Percentiles rank a stretch among this genome's conserved stretches.
Evolutionary conservation across 1,140 invertebrate species (phyloP).

Genomic region (Ceratosolen fusciceps): DNA sequence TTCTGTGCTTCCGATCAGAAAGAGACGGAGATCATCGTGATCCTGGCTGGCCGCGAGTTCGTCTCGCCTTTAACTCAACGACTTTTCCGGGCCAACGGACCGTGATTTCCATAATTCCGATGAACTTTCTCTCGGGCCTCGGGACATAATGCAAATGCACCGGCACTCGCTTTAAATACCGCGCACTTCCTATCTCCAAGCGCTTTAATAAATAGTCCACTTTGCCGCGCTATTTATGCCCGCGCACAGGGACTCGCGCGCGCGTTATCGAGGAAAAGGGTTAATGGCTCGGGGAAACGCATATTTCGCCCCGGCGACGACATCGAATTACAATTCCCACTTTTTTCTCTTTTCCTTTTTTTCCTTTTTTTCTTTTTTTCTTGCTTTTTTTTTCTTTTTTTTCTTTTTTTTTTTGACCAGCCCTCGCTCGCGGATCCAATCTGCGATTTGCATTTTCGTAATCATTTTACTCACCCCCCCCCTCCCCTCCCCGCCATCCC

Average conservation of each 20-base stretch:
- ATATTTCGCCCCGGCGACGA: not conserved
- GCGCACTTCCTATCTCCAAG: not conserved
- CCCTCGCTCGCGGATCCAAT: not conserved
- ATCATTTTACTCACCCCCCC: not conserved
- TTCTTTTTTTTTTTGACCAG: no score
- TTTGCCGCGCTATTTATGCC: not conserved
- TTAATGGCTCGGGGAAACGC: not conserved
- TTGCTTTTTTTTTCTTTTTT: not conserved
- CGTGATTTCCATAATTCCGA: slow-evolving; percentile 27
- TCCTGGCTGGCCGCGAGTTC: not conserved
- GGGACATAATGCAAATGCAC: slow-evolving; percentile 1
- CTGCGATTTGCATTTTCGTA: not conserved
- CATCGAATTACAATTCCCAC: not conserved
- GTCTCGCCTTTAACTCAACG: slow-evolving; percentile 8
- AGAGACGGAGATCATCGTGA: not conserved
- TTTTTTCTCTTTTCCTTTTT: not conserved
- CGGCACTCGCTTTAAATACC: not conserved
- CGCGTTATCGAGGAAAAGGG: not conserved
- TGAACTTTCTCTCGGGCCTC: not conserved
- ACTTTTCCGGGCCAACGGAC: not conserved
- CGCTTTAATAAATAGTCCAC: not conserved
- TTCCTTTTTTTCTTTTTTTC: not conserved
- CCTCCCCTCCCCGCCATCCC: no score
- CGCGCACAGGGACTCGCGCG: no score
- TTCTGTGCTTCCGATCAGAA: not conserved